These are phyloP conservation scores for Notoglanidium macrostoma DNA, from an alignment of 2,797 vertebrate genomes.

Conservation along the genomic window DNA sequence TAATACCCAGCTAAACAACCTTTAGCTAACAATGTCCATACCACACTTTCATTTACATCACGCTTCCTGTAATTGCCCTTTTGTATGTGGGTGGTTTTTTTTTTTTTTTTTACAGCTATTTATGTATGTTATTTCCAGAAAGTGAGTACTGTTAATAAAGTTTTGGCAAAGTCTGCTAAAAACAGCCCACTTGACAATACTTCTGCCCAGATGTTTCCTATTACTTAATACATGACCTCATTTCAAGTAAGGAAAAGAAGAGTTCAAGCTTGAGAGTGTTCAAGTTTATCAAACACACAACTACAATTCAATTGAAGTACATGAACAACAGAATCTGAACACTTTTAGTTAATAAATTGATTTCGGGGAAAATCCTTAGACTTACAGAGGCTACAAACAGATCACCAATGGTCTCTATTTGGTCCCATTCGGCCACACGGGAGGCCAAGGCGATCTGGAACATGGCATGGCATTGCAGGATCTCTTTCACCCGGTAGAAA, in stretches of 20 bases:
- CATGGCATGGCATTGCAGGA: constrained; percentile 87
- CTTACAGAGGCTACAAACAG: constrained; percentile 86
- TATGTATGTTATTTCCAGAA: background rate
- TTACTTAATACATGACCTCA: constrained; percentile 18
- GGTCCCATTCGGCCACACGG: constrained; percentile 84
- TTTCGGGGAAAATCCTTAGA: constrained; percentile 13
- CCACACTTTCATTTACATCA: background rate
- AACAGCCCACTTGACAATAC: background rate
- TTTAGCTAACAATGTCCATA: background rate
- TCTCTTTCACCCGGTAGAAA: constrained; percentile 81
- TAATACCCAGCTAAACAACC: background rate
- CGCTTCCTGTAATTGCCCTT: constrained; percentile 3
- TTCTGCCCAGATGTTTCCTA: constrained; percentile 16
- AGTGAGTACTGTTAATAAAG: background rate
- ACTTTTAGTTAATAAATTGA: background rate
- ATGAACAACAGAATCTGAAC: constrained; percentile 5
- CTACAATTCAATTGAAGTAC: background rate
- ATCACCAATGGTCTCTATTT: constrained; percentile 82
- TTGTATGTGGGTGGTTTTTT: background rate
- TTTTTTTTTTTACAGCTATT: background rate
- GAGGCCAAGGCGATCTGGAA: constrained; percentile 85
- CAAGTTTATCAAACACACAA: background rate
- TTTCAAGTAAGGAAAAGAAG: background rate
- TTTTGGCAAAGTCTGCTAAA: background rate
- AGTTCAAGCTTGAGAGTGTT: background rate